Evolutionary conservation across 2,113 vertebrate genomes (phyloP), one percentile per base, ranked within the genome.

Genomic region (Miniopterus natalensis): DNA sequence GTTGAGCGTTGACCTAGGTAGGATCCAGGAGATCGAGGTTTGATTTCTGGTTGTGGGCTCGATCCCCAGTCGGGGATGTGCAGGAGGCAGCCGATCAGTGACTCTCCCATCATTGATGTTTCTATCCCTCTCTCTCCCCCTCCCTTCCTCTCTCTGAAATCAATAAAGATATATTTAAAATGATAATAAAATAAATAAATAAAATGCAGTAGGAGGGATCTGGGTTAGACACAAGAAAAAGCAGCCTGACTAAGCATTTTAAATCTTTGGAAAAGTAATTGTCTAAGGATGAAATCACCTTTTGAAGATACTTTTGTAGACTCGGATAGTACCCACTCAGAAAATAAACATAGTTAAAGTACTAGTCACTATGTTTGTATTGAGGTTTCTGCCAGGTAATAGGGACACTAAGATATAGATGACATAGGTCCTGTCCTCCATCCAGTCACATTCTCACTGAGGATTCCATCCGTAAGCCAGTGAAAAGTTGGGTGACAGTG

Each of bases 141-240:
- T 36, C 36, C 36, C 36, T 36, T 36, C 36, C 36, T 36, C 36
- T 36, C 36, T 36, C 36, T 36, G 36, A 36, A 36, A 36, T 36
- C 36, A 36, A 36, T 36, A 36, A 36, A 36, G 36, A 36, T 36
- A 36, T 36, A 36, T 36, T 36, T 36, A 36, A 36, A 36, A 36
- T 36, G 36, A 36, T 36, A 36, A 36, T 91, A 36, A 36, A 36
- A 36, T 36, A 36, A 36, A 36, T 36, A 36, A 36, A 36, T 81
- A 27, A 63, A 70, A 71, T 47, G 0, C 27, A 80, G 57, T 42
- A 78, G 65, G 79, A 97, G 59, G 40, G 71, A 89, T 80, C 66
- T 83, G 71, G 87, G n/a, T 51, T 80, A 90, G 87, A 88, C 29
- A n/a, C 42, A 14, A 83, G 83, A 51, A 77, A 88, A 83, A 84